A percentile compares a stretch with the other conserved stretches of the same genome.
These are phyloP conservation scores for Monopterus albus DNA, from an alignment of 2,113 vertebrate species.

Conservation along the genomic window DNA sequence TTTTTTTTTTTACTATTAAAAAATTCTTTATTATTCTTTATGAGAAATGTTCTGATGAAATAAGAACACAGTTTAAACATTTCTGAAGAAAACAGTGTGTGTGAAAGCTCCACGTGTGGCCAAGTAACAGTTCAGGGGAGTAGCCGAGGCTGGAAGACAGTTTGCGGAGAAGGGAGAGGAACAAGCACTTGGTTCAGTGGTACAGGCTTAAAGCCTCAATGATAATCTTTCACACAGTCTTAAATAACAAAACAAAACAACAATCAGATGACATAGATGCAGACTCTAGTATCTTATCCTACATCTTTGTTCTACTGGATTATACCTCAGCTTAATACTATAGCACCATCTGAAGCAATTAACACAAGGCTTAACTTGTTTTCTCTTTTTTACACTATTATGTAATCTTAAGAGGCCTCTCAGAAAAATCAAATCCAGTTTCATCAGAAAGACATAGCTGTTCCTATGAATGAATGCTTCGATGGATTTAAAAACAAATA, in stretches of 20 bases:
- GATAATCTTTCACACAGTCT: slow-evolving; percentile 39
- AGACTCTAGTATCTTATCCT: slow-evolving; percentile 33
- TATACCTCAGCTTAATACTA: slow-evolving; percentile 65
- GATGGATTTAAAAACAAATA: slow-evolving; percentile 10
- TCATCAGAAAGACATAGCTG: slow-evolving; percentile 42
- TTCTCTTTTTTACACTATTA: slow-evolving; percentile 42
- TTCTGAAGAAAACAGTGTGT: slow-evolving; percentile 13
- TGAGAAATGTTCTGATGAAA: neutral
- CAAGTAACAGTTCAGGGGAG: slow-evolving; percentile 22
- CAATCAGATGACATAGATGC: slow-evolving; percentile 51
- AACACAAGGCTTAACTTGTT: slow-evolving; percentile 55
- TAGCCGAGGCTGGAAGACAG: slow-evolving; percentile 58
- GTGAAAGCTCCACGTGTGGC: slow-evolving; percentile 21
- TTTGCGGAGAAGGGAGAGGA: slow-evolving; percentile 28
- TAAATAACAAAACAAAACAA: slow-evolving; percentile 50
- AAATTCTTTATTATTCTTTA: slow-evolving; percentile 5
- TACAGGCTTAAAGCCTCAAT: slow-evolving; percentile 24
- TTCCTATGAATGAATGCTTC: slow-evolving; percentile 39
- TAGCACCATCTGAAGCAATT: slow-evolving; percentile 74
- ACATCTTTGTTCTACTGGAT: slow-evolving; percentile 68
- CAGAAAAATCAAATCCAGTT: slow-evolving; percentile 55
- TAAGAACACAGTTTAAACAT: slow-evolving; percentile 20
- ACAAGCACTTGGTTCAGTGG: slow-evolving; percentile 28
- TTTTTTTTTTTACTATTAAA: neutral
- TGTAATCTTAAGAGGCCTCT: slow-evolving; percentile 46